These are phyloP conservation scores for Ctenopoma kingsleyae DNA, from an alignment of 2,797 vertebrate genomes.

Conservation along the genomic window DNA sequence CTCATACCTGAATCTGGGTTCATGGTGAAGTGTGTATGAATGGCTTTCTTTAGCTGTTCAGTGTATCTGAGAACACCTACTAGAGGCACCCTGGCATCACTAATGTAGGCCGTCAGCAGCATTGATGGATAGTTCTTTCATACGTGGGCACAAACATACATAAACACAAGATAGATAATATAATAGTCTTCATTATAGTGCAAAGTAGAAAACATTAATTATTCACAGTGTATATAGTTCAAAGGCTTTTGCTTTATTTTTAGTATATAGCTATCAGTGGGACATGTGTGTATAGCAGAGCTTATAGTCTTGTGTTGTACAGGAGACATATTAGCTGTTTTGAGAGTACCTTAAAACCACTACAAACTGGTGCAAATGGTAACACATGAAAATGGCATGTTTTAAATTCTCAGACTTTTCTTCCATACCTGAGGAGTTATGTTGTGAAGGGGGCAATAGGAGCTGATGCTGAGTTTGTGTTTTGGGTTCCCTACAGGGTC, in stretches of 20 bases:
- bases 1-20: slow-evolving; percentile 69
- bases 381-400: background rate
- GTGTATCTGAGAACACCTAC: slow-evolving; percentile 87
- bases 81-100: slow-evolving; percentile 88
- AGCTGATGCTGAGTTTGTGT: slow-evolving; percentile 87
- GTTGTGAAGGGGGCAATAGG: slow-evolving; percentile 94
- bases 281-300: background rate
- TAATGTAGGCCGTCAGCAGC: slow-evolving; percentile 91
- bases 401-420: background rate
- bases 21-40: slow-evolving; percentile 70
- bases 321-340: slow-evolving; percentile 1
- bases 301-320: background rate
- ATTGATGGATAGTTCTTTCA: slow-evolving; percentile 91
- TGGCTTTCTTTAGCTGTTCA: slow-evolving; percentile 85
- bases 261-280: too few relatives aligned
- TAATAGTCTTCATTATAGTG: background rate
- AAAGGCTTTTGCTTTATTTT: background rate
- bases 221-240: background rate
- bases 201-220: background rate
- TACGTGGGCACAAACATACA: slow-evolving; percentile 19
- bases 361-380: background rate
- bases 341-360: background rate
- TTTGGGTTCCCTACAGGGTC: slow-evolving; percentile 86
- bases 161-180: slow-evolving; percentile 2
- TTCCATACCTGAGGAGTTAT: slow-evolving; percentile 91